Evolutionary conservation across 1,140 invertebrate genomes (phyloP).

Genomic region (Cyphomyrmex costatus): DNA sequence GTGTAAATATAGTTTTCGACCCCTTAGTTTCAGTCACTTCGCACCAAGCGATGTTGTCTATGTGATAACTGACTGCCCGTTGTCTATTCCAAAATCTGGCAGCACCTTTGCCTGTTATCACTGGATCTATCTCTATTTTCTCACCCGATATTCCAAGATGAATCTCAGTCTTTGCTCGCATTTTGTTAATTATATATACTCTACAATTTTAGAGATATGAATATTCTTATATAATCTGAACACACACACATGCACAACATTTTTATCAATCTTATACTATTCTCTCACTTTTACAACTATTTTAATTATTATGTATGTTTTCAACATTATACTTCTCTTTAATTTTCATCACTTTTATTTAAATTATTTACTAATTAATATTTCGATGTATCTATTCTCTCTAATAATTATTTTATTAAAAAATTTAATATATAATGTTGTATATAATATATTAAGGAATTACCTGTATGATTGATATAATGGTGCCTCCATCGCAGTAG

Average conservation of each 20-base stretch:
- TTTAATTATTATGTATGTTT: slow-evolving; percentile 10
- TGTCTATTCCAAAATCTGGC: slow-evolving; percentile 91
- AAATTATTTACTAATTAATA: not conserved
- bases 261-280: not conserved
- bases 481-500: slow-evolving; percentile 93
- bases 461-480: slow-evolving; percentile 93
- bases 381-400: not conserved
- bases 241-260: too few relatives aligned
- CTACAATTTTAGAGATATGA: slow-evolving; percentile 77
- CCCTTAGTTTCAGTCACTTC: slow-evolving; percentile 91
- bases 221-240: slow-evolving; percentile 24
- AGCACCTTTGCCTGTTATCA: slow-evolving; percentile 90
- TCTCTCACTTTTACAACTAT: not conserved
- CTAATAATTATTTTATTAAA: slow-evolving; percentile 14
- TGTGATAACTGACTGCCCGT: slow-evolving; percentile 92
- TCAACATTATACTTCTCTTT: slow-evolving; percentile 7
- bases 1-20: slow-evolving; percentile 88
- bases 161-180: slow-evolving; percentile 93
- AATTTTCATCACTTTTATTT: slow-evolving; percentile 10
- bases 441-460: slow-evolving; percentile 9
- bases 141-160: slow-evolving; percentile 95
- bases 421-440: not conserved
- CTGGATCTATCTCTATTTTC: slow-evolving; percentile 96
- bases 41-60: slow-evolving; percentile 95
- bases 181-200: slow-evolving; percentile 93